Base-by-base conservation (phyloP, 1,140 invertebrate species). In the Phortica variegata region DNA sequence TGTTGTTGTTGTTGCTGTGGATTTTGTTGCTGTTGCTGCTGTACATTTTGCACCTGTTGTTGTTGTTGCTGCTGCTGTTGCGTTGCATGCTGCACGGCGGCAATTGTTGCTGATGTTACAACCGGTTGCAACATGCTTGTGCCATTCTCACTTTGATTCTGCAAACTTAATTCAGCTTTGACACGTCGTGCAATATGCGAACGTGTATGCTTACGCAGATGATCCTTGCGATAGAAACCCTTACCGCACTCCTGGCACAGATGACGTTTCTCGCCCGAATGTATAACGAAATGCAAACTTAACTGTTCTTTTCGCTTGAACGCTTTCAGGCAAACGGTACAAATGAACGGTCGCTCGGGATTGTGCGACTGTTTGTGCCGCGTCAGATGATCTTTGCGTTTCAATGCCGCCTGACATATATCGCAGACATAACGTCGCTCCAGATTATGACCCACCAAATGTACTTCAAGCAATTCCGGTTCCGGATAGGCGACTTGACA, bases 401-500 rank as follows among this genome's bases (percentile, higher is more conserved):
- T 91, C 6, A 92, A 74, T 7, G 87, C 88, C 13, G 88, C 89
- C 47, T 90, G 89, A 57, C 89, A 92, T 19, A 91, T 90, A 65
- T 90, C 89, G 75, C 89, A 92, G 16, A 92, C 88, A 60, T 90
- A 91, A 62, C 84, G 79, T 57, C 87, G 79, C 61, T 90, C 88
- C 58, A 89, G 80, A 34, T 87, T 90, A 38, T 76, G 89, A 2
- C 88, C 88, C 12, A 89, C 80, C 10, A 91, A 73, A 75, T 92
- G 89, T 46, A 91, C 87, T 60, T 92, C 89, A 3, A 91, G 77
- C 13, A 90, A 66, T 39, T 88, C 88, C 39, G 88, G 84, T 65
- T 91, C 88, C 0, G 89, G 88, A 66, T 91, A 90, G 17, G 88
- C 87, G 85, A 91, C 86, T 71, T 93, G 88, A 61, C 90, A 91